Evolutionary conservation across 2,888 invertebrate genomes (phyloP), one percentile per base, ranked within the genome.

Genomic region (Gibbula magus): DNA sequence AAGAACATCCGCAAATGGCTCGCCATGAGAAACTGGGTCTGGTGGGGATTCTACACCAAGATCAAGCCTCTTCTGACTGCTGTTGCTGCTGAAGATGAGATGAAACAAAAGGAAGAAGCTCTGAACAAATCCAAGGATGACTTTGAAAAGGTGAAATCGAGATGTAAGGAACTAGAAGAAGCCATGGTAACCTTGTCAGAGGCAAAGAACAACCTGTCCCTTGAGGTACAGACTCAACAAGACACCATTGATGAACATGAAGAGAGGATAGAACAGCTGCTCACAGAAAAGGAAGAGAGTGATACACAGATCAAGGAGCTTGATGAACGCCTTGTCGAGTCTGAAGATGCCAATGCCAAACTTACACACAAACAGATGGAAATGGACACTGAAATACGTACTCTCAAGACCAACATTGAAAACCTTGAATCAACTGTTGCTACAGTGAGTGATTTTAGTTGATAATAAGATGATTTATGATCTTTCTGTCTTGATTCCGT

Each of bases 1-100:
- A 96, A 99, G 94, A 99, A 99, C 95, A 96, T 99, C 95, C 97
- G 99, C 94, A 98, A 98, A 94, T 99, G 99, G 96, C 95, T 99
- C 95, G 96, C 97, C 93, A 96, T 99, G 93, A 97, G 99, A 94
- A 99, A 98, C 94, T 99, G 99, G 99, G 96, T 97, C 93, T 99
- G 99, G 99, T 99, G 98, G 98, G 98, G 98, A 94, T 94, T 99
- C 95, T 99, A 99, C 98, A 96, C 86, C 83, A 90, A 90, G 87
- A 89, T 91, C 79, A 91, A 91, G 85, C 99, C 99, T 92, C 96
- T 99, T 93, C 97, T 99, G 95, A 98, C 98, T 95, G 97, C 97
- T 95, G 97, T 97, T 94, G 97, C 98, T 93, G 96, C 98, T 95
- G 99, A 99, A 95, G 99, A 99, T 95, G 99, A 99, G 95, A 96